Conservation (phyloP, 2,113 vertebrate species). For the Acrocephalus kingi region DNA sequence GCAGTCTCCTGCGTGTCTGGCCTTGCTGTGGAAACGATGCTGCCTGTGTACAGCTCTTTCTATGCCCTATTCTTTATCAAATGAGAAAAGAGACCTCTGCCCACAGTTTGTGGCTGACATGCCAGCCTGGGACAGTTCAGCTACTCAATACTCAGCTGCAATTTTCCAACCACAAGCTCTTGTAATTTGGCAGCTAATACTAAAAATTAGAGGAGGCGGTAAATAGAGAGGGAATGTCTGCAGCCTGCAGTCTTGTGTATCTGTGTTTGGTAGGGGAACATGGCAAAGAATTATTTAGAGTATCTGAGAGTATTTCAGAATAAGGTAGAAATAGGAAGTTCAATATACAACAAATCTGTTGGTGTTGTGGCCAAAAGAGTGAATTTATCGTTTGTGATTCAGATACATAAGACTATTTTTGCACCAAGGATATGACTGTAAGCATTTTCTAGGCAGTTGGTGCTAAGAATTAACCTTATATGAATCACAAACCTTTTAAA, state of each 20-base stretch:
- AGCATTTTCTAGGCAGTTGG: not conserved
- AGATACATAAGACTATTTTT: not conserved
- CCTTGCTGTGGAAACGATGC: not conserved
- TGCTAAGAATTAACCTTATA: not conserved
- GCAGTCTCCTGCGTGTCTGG: constrained; percentile 1
- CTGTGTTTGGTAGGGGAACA: not conserved
- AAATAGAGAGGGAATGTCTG: not conserved
- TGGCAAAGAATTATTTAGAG: not conserved
- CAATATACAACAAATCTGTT: not conserved
- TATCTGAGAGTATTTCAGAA: not conserved
- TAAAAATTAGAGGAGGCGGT: not conserved
- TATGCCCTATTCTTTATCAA: constrained; percentile 2
- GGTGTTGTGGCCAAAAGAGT: not conserved
- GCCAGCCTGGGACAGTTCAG: constrained; percentile 2
- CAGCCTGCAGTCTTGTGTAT: not conserved
- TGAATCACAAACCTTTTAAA: not conserved
- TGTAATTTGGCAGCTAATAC: constrained; percentile 21
- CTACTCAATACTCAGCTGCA: not conserved
- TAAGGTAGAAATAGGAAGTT: not conserved
- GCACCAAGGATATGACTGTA: not conserved
- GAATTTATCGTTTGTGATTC: not conserved
- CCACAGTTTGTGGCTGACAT: not conserved
- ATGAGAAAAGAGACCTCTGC: constrained; percentile 37
- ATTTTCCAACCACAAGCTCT: constrained; percentile 48
- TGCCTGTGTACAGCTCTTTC: not conserved